Percentiles rank a stretch among this genome's conserved stretches.
These are phyloP conservation scores for Sinonovacula constricta DNA, from an alignment of 1,140 invertebrate genomes.

Conservation along the genomic window DNA sequence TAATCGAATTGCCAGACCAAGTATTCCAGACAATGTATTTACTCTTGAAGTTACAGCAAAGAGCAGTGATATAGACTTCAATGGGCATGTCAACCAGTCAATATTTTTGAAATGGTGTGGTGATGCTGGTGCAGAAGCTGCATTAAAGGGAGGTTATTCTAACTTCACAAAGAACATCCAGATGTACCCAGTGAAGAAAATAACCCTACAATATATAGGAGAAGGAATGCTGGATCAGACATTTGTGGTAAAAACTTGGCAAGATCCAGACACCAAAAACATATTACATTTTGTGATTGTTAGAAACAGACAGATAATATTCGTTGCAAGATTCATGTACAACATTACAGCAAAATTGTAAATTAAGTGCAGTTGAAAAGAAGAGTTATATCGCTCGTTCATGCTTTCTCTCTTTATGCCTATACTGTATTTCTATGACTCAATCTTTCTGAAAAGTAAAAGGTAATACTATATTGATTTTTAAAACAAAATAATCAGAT, in stretches of 20 bases:
- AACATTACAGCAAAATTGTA: too few species aligned
- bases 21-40: constrained; percentile 31
- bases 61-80: constrained; percentile 42
- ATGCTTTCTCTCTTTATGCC: too few species aligned
- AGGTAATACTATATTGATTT: too few species aligned
- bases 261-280: neutral
- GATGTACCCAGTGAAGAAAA: constrained; percentile 2
- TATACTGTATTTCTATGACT: too few species aligned
- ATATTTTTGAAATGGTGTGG: constrained; percentile 46
- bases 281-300: constrained; percentile 27
- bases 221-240: constrained; percentile 23
- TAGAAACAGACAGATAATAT: constrained; percentile 7
- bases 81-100: constrained; percentile 46
- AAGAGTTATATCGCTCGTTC: too few species aligned
- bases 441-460: too few species aligned
- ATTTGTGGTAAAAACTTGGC: constrained; percentile 34
- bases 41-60: neutral
- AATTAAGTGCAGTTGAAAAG: too few species aligned
- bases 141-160: constrained; percentile 29
- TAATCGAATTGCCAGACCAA: constrained; percentile 1
- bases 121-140: constrained; percentile 39
- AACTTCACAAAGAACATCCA: constrained; percentile 31
- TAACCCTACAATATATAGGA: constrained; percentile 33
- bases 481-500: too few species aligned
- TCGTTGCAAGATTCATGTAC: constrained; percentile 30